phyloP scores from a whole-genome alignment of 2,797 vertebrate genomes.

The Micrastur ruficollis region DNA sequence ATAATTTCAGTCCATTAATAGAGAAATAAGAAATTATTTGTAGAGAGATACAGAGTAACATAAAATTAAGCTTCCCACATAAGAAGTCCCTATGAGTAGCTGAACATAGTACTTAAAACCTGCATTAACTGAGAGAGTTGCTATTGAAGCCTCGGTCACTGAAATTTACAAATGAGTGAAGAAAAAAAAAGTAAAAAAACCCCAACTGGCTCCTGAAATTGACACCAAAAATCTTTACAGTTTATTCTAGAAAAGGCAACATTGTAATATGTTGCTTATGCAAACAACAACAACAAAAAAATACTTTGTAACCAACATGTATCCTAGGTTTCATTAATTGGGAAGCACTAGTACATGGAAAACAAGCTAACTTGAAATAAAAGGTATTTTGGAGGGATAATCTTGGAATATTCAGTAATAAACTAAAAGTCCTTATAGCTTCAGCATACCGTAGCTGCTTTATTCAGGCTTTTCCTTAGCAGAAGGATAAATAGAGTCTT shows the following conservation, averaged over 20 bases:
- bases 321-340: background rate
- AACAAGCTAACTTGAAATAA: background rate
- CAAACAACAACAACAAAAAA: background rate
- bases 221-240: background rate
- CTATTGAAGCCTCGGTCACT: background rate
- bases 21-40: background rate
- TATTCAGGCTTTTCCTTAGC: constrained; percentile 83
- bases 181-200: background rate
- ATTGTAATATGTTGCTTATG: background rate
- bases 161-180: background rate
- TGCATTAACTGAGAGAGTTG: background rate
- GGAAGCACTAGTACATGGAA: background rate
- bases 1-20: background rate
- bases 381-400: background rate
- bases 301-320: background rate
- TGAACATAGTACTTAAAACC: background rate
- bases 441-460: constrained; percentile 75
- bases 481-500: constrained; percentile 82
- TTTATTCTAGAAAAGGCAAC: background rate
- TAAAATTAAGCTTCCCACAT: background rate
- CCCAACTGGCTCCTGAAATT: background rate
- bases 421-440: background rate
- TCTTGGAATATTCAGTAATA: background rate
- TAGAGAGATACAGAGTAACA: background rate
- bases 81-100: background rate